Percentiles rank a stretch among this genome's conserved stretches.
phyloP scores from a whole-genome alignment of 92 coral and sea anemone genomes.

The Porites evermanni region DNA sequence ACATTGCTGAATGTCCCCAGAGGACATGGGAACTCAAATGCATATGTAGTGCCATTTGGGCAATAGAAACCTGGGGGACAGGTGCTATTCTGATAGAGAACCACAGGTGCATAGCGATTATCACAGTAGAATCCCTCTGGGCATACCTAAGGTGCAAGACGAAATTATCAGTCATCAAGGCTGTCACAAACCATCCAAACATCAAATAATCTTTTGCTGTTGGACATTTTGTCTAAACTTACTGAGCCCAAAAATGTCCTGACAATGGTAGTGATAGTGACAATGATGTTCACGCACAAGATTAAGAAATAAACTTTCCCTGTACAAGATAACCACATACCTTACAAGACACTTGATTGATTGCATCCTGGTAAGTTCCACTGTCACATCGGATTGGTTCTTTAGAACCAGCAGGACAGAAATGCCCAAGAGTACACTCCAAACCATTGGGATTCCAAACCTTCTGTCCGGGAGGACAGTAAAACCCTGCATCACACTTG shows the following conservation, averaged over 20 bases:
- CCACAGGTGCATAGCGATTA: slow-evolving; percentile 88
- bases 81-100: slow-evolving; percentile 91
- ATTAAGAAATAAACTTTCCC: background rate
- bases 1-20: slow-evolving; percentile 93
- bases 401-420: slow-evolving; percentile 83
- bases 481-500: slow-evolving; percentile 84
- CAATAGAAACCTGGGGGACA: slow-evolving; percentile 96
- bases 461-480: slow-evolving; percentile 90
- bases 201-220: too few relatives aligned
- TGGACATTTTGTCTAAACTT: too few relatives aligned
- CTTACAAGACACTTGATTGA: slow-evolving; percentile 74
- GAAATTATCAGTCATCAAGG: background rate
- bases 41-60: slow-evolving; percentile 80
- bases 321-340: slow-evolving; percentile 39
- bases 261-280: background rate
- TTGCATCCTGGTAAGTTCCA: slow-evolving; percentile 88
- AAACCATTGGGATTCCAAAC: slow-evolving; percentile 73
- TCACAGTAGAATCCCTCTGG: slow-evolving; percentile 95
- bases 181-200: background rate
- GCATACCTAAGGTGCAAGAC: slow-evolving; percentile 62
- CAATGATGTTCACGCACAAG: background rate
- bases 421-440: slow-evolving; percentile 87
- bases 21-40: slow-evolving; percentile 87
- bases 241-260: too few relatives aligned
- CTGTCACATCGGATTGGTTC: slow-evolving; percentile 84